These are phyloP conservation scores for Parnassius orleans DNA, from an alignment of 2,888 invertebrate species.

Conservation along the genomic window DNA sequence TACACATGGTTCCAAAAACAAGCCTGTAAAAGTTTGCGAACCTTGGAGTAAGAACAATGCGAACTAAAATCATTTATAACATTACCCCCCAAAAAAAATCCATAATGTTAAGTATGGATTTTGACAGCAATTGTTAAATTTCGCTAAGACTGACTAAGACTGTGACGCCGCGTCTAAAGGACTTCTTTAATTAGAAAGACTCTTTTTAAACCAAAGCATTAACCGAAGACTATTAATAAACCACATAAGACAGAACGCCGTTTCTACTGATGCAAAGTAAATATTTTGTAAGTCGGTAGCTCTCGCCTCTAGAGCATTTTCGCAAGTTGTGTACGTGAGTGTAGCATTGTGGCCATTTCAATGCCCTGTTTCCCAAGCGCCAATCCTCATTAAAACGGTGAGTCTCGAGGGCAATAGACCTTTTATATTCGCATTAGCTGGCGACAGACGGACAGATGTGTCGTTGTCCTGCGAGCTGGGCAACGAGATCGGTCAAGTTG, in stretches of 20 bases:
- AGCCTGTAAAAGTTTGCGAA: too few relatives aligned
- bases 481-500: constrained; percentile 39
- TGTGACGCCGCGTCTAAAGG: too few relatives aligned
- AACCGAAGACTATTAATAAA: background rate
- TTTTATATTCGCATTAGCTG: constrained; percentile 37
- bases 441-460: constrained; percentile 32
- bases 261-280: background rate
- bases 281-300: background rate
- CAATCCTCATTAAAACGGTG: constrained; percentile 36
- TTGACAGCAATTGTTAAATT: too few relatives aligned
- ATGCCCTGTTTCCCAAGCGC: constrained; percentile 27
- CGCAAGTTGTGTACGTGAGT: constrained; percentile 7
- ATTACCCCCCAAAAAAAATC: too few relatives aligned
- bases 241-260: too few relatives aligned
- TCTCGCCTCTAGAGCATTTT: constrained; percentile 1
- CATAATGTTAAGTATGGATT: too few relatives aligned
- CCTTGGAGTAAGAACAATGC: too few relatives aligned
- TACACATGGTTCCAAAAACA: too few relatives aligned
- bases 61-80: too few relatives aligned
- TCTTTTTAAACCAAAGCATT: too few relatives aligned
- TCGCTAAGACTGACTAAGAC: too few relatives aligned
- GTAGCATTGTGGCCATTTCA: constrained; percentile 13
- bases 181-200: too few relatives aligned
- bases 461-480: constrained; percentile 36
- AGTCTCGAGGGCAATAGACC: constrained; percentile 28